These are phyloP conservation scores for Drosophila pullipes DNA, from an alignment of 2,888 invertebrate genomes.

Conservation along the genomic window DNA sequence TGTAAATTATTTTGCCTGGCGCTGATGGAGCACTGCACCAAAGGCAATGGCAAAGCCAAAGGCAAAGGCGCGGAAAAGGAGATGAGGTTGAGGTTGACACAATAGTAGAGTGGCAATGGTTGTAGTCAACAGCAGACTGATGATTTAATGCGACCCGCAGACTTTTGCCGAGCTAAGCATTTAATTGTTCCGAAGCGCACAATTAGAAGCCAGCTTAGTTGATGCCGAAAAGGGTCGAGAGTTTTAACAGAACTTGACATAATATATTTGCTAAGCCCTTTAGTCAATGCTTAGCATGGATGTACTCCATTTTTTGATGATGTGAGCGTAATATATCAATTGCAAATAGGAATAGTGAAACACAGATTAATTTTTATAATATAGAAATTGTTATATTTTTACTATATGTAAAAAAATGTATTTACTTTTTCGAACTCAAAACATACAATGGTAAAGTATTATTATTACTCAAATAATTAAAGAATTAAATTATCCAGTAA, in stretches of 20 bases:
- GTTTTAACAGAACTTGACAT: constrained; percentile 15
- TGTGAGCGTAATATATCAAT: not conserved
- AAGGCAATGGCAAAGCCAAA: constrained; percentile 18
- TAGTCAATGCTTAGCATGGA: not conserved
- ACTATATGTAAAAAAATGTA: not conserved
- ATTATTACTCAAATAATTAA: not conserved
- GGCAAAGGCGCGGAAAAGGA: constrained; percentile 4
- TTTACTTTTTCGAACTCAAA: no score
- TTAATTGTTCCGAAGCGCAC: constrained; percentile 73
- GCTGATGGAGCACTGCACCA: constrained; percentile 52
- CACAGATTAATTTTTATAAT: not conserved
- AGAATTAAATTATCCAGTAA: not conserved
- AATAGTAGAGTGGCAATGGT: constrained; percentile 31
- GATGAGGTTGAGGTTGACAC: constrained; percentile 30
- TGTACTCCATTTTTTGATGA: not conserved
- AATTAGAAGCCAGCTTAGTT: constrained; percentile 38
- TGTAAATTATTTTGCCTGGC: constrained; percentile 75
- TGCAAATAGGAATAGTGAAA: not conserved
- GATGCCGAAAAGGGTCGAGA: constrained; percentile 1
- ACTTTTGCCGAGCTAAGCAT: constrained; percentile 80
- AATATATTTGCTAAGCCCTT: not conserved
- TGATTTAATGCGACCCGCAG: constrained; percentile 79
- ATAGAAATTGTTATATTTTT: not conserved
- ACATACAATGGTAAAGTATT: no score
- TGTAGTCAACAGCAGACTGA: constrained; percentile 74